A percentile compares a stretch with the other conserved stretches of the same genome.
Evolutionary conservation across 1,140 invertebrate species (phyloP).

Genomic region (Orchestia grillus): DNA sequence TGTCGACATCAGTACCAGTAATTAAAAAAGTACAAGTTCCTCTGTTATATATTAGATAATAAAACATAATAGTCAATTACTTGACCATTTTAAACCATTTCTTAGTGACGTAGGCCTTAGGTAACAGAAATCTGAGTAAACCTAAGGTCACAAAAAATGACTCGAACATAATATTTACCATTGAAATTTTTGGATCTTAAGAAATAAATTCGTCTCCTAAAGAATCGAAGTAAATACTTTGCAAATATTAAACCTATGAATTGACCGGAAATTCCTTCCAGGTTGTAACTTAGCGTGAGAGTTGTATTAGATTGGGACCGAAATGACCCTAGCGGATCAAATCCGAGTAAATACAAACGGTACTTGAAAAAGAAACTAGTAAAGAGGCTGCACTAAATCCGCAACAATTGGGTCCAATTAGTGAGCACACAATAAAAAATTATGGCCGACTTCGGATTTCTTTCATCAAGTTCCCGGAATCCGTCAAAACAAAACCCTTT

Average conservation of each 20-base stretch:
- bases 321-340: neutral
- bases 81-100: too few relatives aligned
- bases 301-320: neutral
- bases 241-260: neutral
- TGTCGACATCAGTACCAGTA: neutral
- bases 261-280: neutral
- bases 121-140: too few relatives aligned
- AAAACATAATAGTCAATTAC: too few relatives aligned
- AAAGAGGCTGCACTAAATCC: neutral
- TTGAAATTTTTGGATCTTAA: too few relatives aligned
- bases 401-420: neutral
- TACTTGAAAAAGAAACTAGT: neutral
- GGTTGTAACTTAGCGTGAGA: neutral
- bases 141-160: too few relatives aligned
- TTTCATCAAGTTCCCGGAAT: too few relatives aligned
- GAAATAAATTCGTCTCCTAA: neutral
- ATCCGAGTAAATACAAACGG: neutral
- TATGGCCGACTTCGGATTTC: neutral
- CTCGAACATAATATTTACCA: too few relatives aligned
- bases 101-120: too few relatives aligned
- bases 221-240: neutral
- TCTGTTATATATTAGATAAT: too few relatives aligned
- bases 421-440: neutral
- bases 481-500: too few relatives aligned
- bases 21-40: neutral